Conservation (phyloP, 1,140 invertebrate species). For the Drosophila kanapiae region DNA sequence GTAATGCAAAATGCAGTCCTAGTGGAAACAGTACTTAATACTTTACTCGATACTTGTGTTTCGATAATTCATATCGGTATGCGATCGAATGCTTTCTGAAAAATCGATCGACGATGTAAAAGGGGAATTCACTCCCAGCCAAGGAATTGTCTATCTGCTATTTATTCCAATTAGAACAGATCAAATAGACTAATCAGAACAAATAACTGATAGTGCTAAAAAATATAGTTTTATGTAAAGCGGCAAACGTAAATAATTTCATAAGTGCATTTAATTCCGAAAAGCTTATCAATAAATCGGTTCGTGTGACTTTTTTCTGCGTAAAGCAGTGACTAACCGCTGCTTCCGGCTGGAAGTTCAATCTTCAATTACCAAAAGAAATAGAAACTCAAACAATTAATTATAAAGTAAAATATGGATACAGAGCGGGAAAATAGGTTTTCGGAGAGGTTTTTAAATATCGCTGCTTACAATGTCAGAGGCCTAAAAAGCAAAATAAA, state of each 20-base stretch:
- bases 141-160: background rate
- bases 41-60: background rate
- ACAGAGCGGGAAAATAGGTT: too few species aligned
- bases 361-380: background rate
- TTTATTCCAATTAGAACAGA: conserved; percentile 7
- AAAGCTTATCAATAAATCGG: background rate
- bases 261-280: background rate
- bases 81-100: conserved; percentile 1
- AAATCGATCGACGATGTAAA: background rate
- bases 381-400: background rate
- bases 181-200: background rate
- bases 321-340: background rate
- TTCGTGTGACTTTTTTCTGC: background rate
- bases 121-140: conserved; percentile 2
- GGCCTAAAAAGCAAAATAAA: conserved; percentile 10
- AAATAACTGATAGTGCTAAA: background rate
- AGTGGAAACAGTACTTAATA: background rate
- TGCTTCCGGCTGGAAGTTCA: background rate
- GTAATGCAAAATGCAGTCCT: background rate
- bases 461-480: conserved; percentile 22
- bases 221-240: background rate
- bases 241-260: background rate
- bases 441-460: background rate
- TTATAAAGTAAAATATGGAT: background rate
- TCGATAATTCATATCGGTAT: background rate